These are phyloP conservation scores for Latrodectus hesperus DNA, from an alignment of 2,888 invertebrate genomes.

Conservation along the genomic window DNA sequence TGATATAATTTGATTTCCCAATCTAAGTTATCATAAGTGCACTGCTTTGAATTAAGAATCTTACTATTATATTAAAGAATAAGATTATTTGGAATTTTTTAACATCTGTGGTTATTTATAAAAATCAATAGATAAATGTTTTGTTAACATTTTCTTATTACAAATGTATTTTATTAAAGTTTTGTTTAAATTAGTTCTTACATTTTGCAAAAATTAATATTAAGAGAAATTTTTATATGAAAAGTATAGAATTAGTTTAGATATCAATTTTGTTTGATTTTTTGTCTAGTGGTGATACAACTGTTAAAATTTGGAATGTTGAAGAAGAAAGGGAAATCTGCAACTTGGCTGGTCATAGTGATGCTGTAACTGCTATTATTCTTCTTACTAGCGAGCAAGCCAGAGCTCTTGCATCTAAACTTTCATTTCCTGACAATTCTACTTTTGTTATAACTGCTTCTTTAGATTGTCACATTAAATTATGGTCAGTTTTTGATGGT, in stretches of 20 bases:
- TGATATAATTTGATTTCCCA: no score
- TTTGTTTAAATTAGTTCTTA: no score
- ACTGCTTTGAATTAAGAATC: no score
- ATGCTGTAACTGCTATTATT: constrained; percentile 68
- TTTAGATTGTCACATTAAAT: constrained; percentile 73
- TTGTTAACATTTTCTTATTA: no score
- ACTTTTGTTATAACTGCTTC: constrained; percentile 73
- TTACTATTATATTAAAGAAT: no score
- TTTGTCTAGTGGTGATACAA: constrained; percentile 69
- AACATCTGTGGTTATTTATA: no score
- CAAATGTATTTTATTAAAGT: no score
- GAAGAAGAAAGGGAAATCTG: constrained; percentile 50
- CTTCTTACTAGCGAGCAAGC: constrained; percentile 71
- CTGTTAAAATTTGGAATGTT: constrained; percentile 70
- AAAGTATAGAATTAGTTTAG: background rate
- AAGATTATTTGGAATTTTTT: no score
- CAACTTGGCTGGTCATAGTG: constrained; percentile 70
- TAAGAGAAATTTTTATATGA: no score
- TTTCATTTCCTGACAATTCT: constrained; percentile 66
- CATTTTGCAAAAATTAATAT: no score
- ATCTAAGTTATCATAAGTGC: no score
- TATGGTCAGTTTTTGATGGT: constrained; percentile 74
- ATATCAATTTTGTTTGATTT: background rate
- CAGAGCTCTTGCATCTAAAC: constrained; percentile 69
- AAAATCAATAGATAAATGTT: no score